phyloP scores from a whole-genome alignment of 2,113 vertebrate species.

The Pseudonaja textilis region DNA sequence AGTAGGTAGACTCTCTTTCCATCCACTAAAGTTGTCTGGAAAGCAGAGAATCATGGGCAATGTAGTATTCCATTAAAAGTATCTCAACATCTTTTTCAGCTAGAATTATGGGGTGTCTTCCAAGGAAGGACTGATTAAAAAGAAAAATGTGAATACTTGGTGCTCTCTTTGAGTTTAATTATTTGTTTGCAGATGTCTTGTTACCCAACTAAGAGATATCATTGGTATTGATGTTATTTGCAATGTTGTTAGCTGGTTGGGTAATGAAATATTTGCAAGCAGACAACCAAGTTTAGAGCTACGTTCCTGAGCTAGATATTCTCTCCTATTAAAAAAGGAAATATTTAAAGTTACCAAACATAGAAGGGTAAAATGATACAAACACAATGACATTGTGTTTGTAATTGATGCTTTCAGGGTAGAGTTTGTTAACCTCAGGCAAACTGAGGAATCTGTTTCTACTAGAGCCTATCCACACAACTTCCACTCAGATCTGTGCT shows the following conservation, averaged over 20 bases:
- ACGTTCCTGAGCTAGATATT: neutral
- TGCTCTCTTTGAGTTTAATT: neutral
- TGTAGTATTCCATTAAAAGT: neutral
- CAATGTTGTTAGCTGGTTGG: neutral
- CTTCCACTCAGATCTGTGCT: neutral
- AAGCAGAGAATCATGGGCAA: neutral
- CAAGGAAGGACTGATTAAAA: neutral
- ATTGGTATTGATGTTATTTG: neutral
- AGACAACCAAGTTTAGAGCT: neutral
- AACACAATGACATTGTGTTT: neutral
- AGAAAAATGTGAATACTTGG: neutral
- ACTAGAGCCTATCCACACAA: neutral
- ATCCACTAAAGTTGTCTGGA: neutral
- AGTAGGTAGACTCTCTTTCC: neutral
- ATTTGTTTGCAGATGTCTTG: neutral
- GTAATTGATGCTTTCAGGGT: neutral
- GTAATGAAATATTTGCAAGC: neutral
- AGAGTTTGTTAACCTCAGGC: neutral
- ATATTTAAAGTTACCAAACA: neutral
- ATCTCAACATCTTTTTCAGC: neutral
- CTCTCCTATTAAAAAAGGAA: neutral
- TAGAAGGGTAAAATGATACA: neutral
- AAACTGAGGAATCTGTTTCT: neutral
- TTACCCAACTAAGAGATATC: neutral
- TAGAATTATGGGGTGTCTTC: neutral